Evolutionary conservation across 2,797 vertebrate species (phyloP).

Genomic region (Chelon auratus): DNA sequence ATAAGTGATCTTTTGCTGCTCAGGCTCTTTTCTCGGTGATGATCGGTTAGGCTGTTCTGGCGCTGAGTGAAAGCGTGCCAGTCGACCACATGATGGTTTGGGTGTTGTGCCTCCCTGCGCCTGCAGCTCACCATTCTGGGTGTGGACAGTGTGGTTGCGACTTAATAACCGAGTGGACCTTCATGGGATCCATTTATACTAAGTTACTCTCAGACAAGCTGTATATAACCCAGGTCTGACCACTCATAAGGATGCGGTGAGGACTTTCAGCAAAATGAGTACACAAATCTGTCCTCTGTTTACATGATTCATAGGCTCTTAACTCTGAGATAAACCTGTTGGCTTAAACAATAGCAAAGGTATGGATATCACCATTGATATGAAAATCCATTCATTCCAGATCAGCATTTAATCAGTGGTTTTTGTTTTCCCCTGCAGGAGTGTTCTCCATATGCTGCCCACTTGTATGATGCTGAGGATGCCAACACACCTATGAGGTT

Average conservation of each 20-base stretch:
- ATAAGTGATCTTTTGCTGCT: not conserved
- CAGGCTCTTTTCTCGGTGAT: constrained; percentile 32
- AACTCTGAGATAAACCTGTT: constrained; percentile 22
- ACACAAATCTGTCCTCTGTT: constrained; percentile 27
- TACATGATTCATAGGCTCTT: constrained; percentile 36
- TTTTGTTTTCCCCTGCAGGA: constrained; percentile 71
- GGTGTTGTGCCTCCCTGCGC: constrained; percentile 50
- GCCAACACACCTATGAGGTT: constrained; percentile 85
- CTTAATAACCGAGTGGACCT: constrained; percentile 79
- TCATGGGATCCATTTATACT: constrained; percentile 74
- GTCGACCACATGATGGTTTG: constrained; percentile 57
- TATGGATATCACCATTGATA: not conserved
- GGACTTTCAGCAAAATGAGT: constrained; percentile 20
- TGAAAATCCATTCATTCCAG: not conserved
- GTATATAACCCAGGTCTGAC: constrained; percentile 58
- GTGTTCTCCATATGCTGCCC: constrained; percentile 88
- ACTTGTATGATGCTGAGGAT: constrained; percentile 88
- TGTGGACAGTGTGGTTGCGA: constrained; percentile 78
- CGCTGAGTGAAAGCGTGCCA: constrained; percentile 36
- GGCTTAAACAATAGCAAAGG: not conserved
- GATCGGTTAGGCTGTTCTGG: constrained; percentile 43
- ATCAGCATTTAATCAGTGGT: not conserved
- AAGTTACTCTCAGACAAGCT: constrained; percentile 52
- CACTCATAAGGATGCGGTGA: constrained; percentile 35
- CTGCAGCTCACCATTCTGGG: constrained; percentile 66